These are phyloP conservation scores for Drosophila mettleri DNA, from an alignment of 2,888 invertebrate species.

Conservation along the genomic window DNA sequence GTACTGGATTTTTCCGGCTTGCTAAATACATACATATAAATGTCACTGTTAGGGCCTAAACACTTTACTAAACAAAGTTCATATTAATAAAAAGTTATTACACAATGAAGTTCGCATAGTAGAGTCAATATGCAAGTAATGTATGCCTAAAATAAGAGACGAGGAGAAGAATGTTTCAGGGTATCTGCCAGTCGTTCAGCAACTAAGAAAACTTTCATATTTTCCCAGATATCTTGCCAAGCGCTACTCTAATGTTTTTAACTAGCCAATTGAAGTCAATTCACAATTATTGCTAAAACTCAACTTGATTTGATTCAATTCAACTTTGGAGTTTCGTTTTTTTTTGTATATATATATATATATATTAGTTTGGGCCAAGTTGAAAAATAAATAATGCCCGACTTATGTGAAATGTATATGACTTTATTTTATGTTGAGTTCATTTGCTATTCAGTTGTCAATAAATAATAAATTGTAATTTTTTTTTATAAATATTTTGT, in stretches of 20 bases:
- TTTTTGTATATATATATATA: background rate
- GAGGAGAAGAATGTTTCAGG: background rate
- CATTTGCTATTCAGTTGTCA: background rate
- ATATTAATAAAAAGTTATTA: background rate
- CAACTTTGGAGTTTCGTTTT: background rate
- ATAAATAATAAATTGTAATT: conserved; percentile 5
- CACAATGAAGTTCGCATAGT: background rate
- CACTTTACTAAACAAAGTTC: background rate
- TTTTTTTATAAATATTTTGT: background rate
- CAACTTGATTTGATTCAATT: background rate
- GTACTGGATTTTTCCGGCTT: no score
- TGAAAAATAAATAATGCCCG: background rate
- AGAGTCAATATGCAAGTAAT: no score
- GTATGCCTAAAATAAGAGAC: no score
- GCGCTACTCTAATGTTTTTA: background rate
- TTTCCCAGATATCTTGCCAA: no score
- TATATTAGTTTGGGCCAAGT: background rate
- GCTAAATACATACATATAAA: no score
- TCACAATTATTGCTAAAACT: background rate
- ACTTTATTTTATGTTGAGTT: no score
- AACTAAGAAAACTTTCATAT: background rate
- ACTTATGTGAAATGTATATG: no score
- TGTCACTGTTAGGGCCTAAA: no score
- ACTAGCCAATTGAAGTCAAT: background rate
- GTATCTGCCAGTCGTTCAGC: background rate